phyloP scores from a whole-genome alignment of 2,797 vertebrate genomes.

The Protonibea diacanthus region DNA sequence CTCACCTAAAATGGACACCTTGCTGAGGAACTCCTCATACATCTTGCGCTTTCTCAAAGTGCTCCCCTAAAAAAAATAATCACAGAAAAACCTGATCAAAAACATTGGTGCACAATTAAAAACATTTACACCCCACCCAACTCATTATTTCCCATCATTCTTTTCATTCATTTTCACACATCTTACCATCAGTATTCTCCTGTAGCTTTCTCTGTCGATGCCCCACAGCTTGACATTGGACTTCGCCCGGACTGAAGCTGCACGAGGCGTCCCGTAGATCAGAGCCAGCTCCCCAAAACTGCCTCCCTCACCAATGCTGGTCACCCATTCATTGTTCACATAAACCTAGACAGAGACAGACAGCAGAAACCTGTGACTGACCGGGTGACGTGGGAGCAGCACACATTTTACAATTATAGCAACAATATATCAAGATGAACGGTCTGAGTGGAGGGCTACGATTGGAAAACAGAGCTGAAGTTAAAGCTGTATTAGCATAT shows the following conservation, averaged over 20 bases:
- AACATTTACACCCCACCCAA: not conserved
- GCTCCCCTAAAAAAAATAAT: conserved; percentile 85
- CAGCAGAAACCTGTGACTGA: not conserved
- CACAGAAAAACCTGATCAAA: not conserved
- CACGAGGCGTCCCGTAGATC: conserved; percentile 92
- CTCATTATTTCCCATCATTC: not conserved
- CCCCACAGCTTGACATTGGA: conserved; percentile 93
- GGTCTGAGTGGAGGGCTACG: not conserved
- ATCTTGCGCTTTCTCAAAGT: conserved; percentile 95
- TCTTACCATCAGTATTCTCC: conserved; percentile 92
- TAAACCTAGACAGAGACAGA: conserved; percentile 81
- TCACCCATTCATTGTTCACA: conserved; percentile 92
- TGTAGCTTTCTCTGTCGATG: conserved; percentile 93
- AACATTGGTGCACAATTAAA: not conserved
- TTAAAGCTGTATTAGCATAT: not conserved
- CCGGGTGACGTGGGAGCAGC: not conserved
- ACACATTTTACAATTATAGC: not conserved
- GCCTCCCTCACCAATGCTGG: conserved; percentile 92
- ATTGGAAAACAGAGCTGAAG: not conserved
- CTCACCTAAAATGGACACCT: conserved; percentile 96
- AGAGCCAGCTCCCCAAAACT: conserved; percentile 93
- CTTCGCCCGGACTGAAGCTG: conserved; percentile 92
- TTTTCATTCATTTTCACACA: too few species aligned
- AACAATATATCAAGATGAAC: not conserved
- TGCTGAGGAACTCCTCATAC: conserved; percentile 95